Base-by-base conservation (phyloP, 2,888 invertebrate genomes). In the Apeira syringaria region DNA sequence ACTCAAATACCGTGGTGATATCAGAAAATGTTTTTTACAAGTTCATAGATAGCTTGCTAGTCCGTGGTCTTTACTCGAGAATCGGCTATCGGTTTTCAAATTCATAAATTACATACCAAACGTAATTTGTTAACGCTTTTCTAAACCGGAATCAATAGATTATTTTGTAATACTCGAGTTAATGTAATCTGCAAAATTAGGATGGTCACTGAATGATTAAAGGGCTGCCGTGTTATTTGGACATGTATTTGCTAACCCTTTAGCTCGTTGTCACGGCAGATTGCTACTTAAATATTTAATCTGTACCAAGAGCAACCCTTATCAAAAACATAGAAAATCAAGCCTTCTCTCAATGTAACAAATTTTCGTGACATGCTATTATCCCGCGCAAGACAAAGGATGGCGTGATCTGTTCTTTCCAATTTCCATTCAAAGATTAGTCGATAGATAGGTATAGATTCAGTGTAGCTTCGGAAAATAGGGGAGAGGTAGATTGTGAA, bases 341-440 rank as follows among this genome's bases (percentile, higher is more conserved):
- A 36, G 28, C 36, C 10, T 15, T 35, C 32, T 13, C 17, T 6
- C 13, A 25, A 22, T 11, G 34, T 30, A 27, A 35, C 45, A 35
- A 45, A 45, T 45, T 45, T 47, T 47, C 50, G 30, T 47, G 50
- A 43, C 40, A 47, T 43, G 31, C 43, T 43, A 47, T 50, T 40
- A 44, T 47, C 39, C 35, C 36, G 20, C 13, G 13, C 11, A 40
- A 50, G 50, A 47, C 43, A 50, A 50, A 47, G 37, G 50, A 32
- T 26, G 12, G 43, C 43, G 30, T 46, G 50, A 46, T 50, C 39
- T 32, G 33, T 24, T 34, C 37, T 37, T 43, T 50, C 35, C 50
- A 50, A 50, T 50, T 50, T 50, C 37, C 40, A 50, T 50, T 50
- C 38, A 31, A 22, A 44, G 47, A 50, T 50, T 38, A 50, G 20